These are phyloP conservation scores for Myocastor coypus DNA, from an alignment of 2,113 vertebrate species.

Conservation along the genomic window DNA sequence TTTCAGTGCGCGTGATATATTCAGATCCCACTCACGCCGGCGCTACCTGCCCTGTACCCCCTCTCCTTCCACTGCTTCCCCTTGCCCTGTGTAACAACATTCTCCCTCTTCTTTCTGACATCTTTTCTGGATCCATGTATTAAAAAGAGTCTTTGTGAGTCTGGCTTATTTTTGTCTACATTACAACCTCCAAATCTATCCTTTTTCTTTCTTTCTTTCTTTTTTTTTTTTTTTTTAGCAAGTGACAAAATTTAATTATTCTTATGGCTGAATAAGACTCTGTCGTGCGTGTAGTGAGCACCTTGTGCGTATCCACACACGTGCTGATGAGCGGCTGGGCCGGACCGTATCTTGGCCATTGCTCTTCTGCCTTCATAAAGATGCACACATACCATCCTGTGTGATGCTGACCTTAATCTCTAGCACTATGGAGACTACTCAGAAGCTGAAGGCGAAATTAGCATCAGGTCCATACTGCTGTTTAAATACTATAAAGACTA, in stretches of 20 bases:
- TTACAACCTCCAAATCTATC: neutral
- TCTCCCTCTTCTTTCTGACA: neutral
- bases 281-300: neutral
- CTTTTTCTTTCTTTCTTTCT: no score
- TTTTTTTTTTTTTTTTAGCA: no score
- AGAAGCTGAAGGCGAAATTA: neutral
- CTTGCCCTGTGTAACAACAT: neutral
- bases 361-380: neutral
- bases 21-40: neutral
- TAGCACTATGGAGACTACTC: neutral
- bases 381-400: rapidly evolving
- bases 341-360: rapidly evolving
- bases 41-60: neutral
- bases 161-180: neutral
- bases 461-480: neutral
- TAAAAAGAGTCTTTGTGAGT: neutral
- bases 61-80: neutral
- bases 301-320: neutral
- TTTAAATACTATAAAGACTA: neutral
- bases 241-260: neutral
- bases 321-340: neutral
- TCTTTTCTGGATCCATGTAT: neutral
- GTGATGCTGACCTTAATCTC: neutral
- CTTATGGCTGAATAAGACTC: neutral
- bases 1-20: neutral